Base-by-base conservation (phyloP, 2,888 invertebrate genomes). In the Trimorus sp. region DNA sequence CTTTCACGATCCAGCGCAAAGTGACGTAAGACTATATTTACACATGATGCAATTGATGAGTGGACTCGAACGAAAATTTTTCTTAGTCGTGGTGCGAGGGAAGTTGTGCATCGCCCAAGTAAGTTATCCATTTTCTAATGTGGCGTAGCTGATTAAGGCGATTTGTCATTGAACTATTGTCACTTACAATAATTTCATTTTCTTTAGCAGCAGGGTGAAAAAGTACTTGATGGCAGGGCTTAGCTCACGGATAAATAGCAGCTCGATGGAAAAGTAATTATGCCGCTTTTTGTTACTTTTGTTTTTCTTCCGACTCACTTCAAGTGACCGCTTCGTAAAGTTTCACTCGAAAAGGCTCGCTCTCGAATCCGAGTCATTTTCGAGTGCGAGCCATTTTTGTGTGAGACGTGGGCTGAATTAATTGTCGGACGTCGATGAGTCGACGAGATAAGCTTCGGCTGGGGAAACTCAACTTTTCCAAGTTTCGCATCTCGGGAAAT, bases 141-240 rank as follows among this genome's bases (percentile, higher is more conserved):
- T 12, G 15, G 26, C 12, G 11, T 60, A 26, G 16, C 16, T 45
- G 53, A 15, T 9, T 11, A 53, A 26, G 53, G 16, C 45, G 14
- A 40, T 16, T 58, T 58, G 14, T 54, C 8, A 26, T 6, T 14
- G 16, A 60, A 65, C 15, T n/a, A n/a, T n/a, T n/a, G n/a, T n/a
- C 7, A 65, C 49, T 53, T 38, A 15, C 36, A 38, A 14, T 36
- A 65, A 56, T 54, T 15, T 56, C 2, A 58, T 56, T 68, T 68
- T 58, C 48, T 56, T 37, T 37, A 68, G 45, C 68, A 68, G 45
- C 68, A 68, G 58, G 37, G 11, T 58, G 68, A 58, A 68, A 65
- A 68, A 56, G 45, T 56, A 45, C 58, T 45, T 48, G 16, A 40
- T 66, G 66, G 8, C 66, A 66, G 66, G 53, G 54, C 15, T 54